Percentiles rank a stretch among this genome's conserved stretches.
Evolutionary conservation across 2,797 vertebrate species (phyloP).

Genomic region (Amniataba percoides): DNA sequence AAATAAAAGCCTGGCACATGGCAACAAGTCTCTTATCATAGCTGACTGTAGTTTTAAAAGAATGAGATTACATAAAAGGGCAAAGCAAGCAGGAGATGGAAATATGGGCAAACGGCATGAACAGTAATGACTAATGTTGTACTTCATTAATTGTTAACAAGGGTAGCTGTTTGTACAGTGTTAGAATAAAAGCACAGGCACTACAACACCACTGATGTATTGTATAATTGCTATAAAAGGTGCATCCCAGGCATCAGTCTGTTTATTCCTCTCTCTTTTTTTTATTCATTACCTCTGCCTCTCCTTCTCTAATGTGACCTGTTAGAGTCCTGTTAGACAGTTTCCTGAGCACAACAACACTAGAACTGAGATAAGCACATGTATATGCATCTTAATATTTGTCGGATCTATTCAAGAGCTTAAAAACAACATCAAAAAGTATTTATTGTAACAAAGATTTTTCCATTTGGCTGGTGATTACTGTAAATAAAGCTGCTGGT

Average conservation of each 20-base stretch:
- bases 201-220: not conserved
- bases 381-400: not conserved
- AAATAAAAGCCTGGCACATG: constrained; percentile 10
- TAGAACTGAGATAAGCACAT: not conserved
- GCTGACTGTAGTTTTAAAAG: not conserved
- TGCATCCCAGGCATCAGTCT: not conserved
- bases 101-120: not conserved
- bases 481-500: not conserved
- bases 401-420: not conserved
- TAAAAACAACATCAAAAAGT: not conserved
- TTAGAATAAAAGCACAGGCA: not conserved
- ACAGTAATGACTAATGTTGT: not conserved
- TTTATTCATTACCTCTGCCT: not conserved
- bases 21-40: constrained; percentile 4
- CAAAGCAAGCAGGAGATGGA: constrained; percentile 5
- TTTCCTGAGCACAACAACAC: constrained; percentile 3
- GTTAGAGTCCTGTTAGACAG: not conserved
- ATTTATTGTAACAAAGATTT: not conserved
- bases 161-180: not conserved
- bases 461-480: not conserved
- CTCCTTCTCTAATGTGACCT: not conserved
- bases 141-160: not conserved
- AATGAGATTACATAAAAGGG: constrained; percentile 1
- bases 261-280: not conserved
- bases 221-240: not conserved